These are phyloP conservation scores for Globodera ellingtonae DNA, from an alignment of 1,140 invertebrate genomes.

Conservation along the genomic window DNA sequence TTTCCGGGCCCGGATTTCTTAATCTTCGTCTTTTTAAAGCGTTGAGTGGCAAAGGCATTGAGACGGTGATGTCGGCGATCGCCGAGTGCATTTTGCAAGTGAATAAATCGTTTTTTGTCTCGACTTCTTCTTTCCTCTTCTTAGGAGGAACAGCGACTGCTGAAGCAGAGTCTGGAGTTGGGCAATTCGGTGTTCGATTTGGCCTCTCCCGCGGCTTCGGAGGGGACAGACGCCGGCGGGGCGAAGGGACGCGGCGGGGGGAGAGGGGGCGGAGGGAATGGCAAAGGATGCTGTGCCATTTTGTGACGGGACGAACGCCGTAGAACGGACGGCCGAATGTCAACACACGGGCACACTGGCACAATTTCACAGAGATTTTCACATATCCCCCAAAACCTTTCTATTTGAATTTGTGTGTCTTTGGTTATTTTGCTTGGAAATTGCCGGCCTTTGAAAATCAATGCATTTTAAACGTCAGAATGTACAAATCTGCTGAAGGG, in stretches of 20 bases:
- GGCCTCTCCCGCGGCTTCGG: not conserved
- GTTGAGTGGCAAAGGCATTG: constrained; percentile 45
- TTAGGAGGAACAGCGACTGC: not conserved
- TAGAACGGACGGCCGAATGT: not conserved
- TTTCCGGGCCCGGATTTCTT: no score
- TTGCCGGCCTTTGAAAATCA: not conserved
- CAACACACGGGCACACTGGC: no score
- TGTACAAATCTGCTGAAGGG: not conserved
- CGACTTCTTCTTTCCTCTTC: not conserved
- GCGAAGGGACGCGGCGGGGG: not conserved
- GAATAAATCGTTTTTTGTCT: not conserved
- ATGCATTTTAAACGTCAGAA: not conserved
- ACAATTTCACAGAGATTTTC: not conserved
- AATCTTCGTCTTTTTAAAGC: constrained; percentile 2
- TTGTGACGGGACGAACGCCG: not conserved
- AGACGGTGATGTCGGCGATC: constrained; percentile 34
- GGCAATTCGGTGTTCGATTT: not conserved
- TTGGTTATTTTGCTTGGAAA: not conserved
- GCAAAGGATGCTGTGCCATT: not conserved
- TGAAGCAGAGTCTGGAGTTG: not conserved
- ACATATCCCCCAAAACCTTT: not conserved
- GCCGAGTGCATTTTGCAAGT: constrained; percentile 22
- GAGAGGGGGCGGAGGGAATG: not conserved
- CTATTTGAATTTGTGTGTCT: not conserved
- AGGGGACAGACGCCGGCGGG: not conserved